Conservation (phyloP, 2,113 vertebrate species). For the Elanoides forficatus region DNA sequence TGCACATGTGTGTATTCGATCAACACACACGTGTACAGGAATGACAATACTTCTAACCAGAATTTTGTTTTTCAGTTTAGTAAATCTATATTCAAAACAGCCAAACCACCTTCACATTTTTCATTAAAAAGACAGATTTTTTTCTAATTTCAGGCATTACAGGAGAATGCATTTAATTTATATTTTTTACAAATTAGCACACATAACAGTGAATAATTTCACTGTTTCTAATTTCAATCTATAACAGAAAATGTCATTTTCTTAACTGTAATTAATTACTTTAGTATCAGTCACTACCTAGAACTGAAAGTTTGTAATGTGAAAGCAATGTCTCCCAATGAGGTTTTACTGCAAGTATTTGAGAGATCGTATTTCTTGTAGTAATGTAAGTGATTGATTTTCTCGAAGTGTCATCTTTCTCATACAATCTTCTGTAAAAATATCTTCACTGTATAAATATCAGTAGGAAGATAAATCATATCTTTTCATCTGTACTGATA, state of each 20-base stretch:
- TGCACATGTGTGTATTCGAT: rapidly evolving
- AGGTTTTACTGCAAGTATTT: neutral
- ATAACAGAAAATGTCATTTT: neutral
- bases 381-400: slow-evolving; percentile 9
- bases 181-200: neutral
- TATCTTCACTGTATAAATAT: neutral
- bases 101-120: neutral
- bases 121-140: neutral
- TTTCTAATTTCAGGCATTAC: neutral
- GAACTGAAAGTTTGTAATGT: neutral
- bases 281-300: neutral
- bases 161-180: neutral
- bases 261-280: neutral
- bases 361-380: neutral
- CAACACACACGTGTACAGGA: neutral
- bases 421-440: neutral
- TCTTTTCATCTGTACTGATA: neutral
- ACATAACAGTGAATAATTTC: neutral
- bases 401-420: neutral
- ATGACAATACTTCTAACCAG: neutral
- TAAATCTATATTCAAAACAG: neutral
- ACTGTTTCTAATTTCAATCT: neutral
- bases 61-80: neutral
- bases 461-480: neutral
- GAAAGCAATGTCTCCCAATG: neutral